Evolutionary conservation across 2,113 vertebrate genomes (phyloP).

Genomic region (Barnardius zonarius): DNA sequence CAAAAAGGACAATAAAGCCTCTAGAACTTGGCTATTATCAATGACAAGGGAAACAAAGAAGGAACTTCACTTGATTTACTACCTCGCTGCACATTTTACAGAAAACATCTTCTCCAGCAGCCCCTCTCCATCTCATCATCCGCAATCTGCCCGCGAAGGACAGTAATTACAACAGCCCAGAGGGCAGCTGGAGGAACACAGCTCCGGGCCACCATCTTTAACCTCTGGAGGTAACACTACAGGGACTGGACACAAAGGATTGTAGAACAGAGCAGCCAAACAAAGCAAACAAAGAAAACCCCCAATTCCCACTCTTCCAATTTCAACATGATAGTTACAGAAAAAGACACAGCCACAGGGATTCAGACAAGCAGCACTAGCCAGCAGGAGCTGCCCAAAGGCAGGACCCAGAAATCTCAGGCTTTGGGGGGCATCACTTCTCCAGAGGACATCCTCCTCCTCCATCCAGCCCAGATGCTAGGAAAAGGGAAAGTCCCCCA

Average conservation of each 20-base stretch:
- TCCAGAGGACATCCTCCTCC: neutral
- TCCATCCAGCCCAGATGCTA: neutral
- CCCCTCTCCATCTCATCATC: slow-evolving; percentile 36
- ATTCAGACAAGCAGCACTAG: neutral
- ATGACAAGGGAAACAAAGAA: slow-evolving; percentile 59
- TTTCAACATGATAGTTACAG: slow-evolving; percentile 14
- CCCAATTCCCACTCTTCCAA: neutral
- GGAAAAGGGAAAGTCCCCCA: neutral
- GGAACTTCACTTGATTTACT: slow-evolving; percentile 42
- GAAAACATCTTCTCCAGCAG: neutral
- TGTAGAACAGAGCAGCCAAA: slow-evolving; percentile 23
- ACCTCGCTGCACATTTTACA: slow-evolving; percentile 16
- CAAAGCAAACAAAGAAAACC: slow-evolving; percentile 27
- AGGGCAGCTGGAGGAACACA: slow-evolving; percentile 25
- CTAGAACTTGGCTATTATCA: slow-evolving; percentile 34
- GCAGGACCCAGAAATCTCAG: neutral
- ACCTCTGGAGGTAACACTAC: slow-evolving; percentile 60
- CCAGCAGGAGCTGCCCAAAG: neutral
- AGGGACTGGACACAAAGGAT: neutral
- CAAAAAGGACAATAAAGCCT: slow-evolving; percentile 57
- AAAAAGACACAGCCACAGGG: neutral
- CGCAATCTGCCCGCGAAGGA: neutral
- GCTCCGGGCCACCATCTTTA: slow-evolving; percentile 62
- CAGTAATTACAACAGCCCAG: slow-evolving; percentile 68
- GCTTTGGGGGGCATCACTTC: neutral